Conservation (phyloP, 2,113 vertebrate genomes). For the Triplophysa siluroides region DNA sequence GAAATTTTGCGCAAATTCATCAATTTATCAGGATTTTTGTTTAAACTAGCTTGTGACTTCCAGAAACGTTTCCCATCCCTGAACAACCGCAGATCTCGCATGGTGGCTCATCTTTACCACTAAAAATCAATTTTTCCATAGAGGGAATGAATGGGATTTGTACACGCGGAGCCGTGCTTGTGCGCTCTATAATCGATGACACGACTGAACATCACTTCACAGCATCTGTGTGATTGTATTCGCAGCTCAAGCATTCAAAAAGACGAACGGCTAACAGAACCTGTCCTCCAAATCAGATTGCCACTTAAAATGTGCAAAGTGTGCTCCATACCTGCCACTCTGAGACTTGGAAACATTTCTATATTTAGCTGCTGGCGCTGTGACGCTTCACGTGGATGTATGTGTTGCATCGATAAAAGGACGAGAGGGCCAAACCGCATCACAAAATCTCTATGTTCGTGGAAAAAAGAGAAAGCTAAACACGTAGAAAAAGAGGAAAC, state of each 20-base stretch:
- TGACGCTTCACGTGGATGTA: neutral
- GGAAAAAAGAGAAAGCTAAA: neutral
- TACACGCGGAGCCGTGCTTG: too few species aligned
- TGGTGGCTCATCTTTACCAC: too few species aligned
- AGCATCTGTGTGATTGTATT: slow-evolving; percentile 25
- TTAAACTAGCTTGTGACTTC: too few species aligned
- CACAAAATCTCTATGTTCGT: neutral
- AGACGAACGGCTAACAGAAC: slow-evolving; percentile 1
- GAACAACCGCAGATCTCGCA: too few species aligned
- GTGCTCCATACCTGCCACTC: neutral
- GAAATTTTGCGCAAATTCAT: too few species aligned
- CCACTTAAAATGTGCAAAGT: slow-evolving; percentile 24
- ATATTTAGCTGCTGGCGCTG: slow-evolving; percentile 16
- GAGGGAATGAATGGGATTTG: neutral
- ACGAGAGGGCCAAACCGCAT: neutral
- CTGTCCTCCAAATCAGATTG: slow-evolving; percentile 23
- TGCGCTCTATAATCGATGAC: slow-evolving; percentile 4
- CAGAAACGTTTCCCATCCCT: too few species aligned
- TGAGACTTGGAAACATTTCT: slow-evolving; percentile 23
- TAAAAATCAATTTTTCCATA: too few species aligned
- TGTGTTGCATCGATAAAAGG: slow-evolving; percentile 6
- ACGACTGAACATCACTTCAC: slow-evolving; percentile 7
- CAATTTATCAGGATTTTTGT: too few species aligned
- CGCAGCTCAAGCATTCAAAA: slow-evolving; percentile 8
- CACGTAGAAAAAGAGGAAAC: neutral